phyloP scores from a whole-genome alignment of 2,797 vertebrate genomes.

The Enteromius thamalakanensis region DNA sequence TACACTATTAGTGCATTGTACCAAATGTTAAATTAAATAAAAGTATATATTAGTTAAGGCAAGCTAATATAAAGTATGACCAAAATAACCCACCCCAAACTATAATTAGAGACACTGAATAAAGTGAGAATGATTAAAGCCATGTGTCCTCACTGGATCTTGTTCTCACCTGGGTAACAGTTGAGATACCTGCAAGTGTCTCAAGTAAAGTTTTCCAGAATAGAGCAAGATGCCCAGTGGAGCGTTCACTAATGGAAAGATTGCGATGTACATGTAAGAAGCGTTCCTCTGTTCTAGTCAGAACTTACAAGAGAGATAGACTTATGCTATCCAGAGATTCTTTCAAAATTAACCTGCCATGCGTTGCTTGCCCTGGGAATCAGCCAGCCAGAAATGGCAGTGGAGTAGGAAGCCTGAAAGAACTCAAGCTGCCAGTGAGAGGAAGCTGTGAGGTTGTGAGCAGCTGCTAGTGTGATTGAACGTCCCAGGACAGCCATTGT shows the following conservation, averaged over 20 bases:
- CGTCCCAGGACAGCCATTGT: slow-evolving; percentile 52
- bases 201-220: background rate
- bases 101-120: background rate
- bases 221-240: background rate
- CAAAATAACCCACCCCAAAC: too few relatives aligned
- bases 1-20: too few relatives aligned
- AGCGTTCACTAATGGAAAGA: background rate
- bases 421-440: slow-evolving; percentile 45
- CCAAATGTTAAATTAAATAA: too few relatives aligned
- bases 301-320: slow-evolving; percentile 35
- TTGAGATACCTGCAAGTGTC: background rate
- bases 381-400: slow-evolving; percentile 43
- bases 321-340: slow-evolving; percentile 44
- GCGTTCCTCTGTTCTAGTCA: background rate
- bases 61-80: too few relatives aligned
- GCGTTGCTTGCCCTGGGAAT: slow-evolving; percentile 40
- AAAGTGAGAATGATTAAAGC: background rate
- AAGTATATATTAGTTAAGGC: too few relatives aligned
- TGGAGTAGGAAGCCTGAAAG: slow-evolving; percentile 40
- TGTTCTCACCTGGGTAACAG: background rate
- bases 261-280: background rate
- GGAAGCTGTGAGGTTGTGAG: slow-evolving; percentile 39
- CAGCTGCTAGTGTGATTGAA: slow-evolving; percentile 36
- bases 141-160: background rate
- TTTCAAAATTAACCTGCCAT: slow-evolving; percentile 59